Percentiles rank a stretch among this genome's conserved stretches.
Evolutionary conservation across 2,888 invertebrate species (phyloP).

Genomic region (Chrysina gloriosa): DNA sequence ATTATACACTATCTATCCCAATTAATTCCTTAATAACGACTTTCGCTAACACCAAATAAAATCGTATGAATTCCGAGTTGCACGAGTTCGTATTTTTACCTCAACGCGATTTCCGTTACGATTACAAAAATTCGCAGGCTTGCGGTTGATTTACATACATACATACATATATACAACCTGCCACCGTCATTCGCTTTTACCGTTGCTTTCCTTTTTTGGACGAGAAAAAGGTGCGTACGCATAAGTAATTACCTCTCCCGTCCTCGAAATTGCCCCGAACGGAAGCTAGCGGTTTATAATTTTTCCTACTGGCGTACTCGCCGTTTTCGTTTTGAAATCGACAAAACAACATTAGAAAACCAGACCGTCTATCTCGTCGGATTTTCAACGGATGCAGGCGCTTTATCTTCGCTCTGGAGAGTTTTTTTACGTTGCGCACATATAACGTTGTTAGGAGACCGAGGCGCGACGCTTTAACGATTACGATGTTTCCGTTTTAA

Average conservation of each 20-base stretch:
- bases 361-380: neutral
- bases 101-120: neutral
- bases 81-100: neutral
- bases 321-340: conserved; percentile 11
- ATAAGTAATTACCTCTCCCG: conserved; percentile 1
- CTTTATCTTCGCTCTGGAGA: conserved; percentile 18
- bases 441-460: neutral
- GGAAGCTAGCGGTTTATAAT: conserved; percentile 33
- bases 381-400: conserved; percentile 16
- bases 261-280: neutral
- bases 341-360: conserved; percentile 15
- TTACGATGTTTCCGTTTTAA: conserved; percentile 8
- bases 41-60: too few species aligned
- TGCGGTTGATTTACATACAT: conserved; percentile 1
- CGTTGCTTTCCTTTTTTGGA: neutral
- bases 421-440: neutral
- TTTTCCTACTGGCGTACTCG: conserved; percentile 5
- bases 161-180: neutral
- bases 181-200: neutral
- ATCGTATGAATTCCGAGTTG: too few species aligned
- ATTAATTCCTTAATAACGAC: neutral
- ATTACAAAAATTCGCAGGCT: conserved; percentile 7
- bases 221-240: neutral
- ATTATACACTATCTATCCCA: too few species aligned
- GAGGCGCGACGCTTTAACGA: conserved; percentile 4